A percentile compares a stretch with the other conserved stretches of the same genome.
phyloP scores from a whole-genome alignment of 1,140 invertebrate genomes.

The Drosophila auraria region DNA sequence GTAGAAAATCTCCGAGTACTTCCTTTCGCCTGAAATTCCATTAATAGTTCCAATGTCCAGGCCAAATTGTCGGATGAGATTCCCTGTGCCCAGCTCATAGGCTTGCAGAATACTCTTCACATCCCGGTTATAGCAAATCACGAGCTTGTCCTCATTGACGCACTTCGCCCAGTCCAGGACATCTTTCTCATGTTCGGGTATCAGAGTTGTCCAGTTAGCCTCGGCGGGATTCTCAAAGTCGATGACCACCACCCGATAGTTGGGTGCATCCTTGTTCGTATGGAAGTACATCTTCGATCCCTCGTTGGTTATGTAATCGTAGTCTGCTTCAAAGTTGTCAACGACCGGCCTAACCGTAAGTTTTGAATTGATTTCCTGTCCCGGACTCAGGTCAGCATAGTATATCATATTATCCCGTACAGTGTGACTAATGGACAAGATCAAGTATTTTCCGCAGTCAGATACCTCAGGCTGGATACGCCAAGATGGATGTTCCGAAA shows the following conservation, averaged over 20 bases:
- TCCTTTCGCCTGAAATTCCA: conserved; percentile 93
- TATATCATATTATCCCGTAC: conserved; percentile 94
- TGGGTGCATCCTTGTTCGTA: conserved; percentile 97
- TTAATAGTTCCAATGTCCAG: conserved; percentile 94
- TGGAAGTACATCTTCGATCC: conserved; percentile 93
- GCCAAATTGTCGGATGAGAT: conserved; percentile 90
- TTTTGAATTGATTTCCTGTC: conserved; percentile 88
- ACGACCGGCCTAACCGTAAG: conserved; percentile 91
- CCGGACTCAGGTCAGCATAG: conserved; percentile 91
- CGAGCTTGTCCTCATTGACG: conserved; percentile 93
- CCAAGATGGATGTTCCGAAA: conserved; percentile 95
- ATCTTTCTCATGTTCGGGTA: conserved; percentile 94
- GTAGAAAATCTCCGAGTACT: conserved; percentile 96
- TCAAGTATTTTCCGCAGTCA: conserved; percentile 94
- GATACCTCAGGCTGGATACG: conserved; percentile 92
- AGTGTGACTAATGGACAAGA: conserved; percentile 88
- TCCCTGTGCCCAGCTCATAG: conserved; percentile 90
- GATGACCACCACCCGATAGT: conserved; percentile 95
- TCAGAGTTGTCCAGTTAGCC: conserved; percentile 93
- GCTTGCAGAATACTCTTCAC: conserved; percentile 96
- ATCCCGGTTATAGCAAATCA: conserved; percentile 96
- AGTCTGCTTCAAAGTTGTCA: conserved; percentile 96
- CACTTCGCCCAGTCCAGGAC: conserved; percentile 95
- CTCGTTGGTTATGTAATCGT: conserved; percentile 97
- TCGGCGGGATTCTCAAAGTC: conserved; percentile 92